A percentile compares a stretch with the other conserved stretches of the same genome.
Conservation (phyloP, 1,140 invertebrate species). For the Diorhabda sublineata region DNA sequence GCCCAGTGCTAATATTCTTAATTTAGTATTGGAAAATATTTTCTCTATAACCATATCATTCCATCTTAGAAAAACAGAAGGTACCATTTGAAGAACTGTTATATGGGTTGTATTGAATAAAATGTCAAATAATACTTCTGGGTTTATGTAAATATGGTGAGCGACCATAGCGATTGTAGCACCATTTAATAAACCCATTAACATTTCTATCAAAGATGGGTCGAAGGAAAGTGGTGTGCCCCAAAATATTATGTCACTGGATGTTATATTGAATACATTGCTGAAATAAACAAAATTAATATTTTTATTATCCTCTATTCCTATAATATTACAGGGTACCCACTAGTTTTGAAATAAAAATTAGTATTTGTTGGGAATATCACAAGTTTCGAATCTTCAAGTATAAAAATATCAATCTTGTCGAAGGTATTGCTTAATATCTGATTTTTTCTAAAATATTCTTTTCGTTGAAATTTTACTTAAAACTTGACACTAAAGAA, state of each 20-base stretch:
- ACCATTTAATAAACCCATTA: slow-evolving; percentile 60
- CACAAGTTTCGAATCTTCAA: too few species aligned
- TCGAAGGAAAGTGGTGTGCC: slow-evolving; percentile 77
- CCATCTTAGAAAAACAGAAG: slow-evolving; percentile 64
- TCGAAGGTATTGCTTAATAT: too few species aligned
- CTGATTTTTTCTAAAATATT: too few species aligned
- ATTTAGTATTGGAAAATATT: slow-evolving; percentile 54
- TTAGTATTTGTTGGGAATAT: neutral
- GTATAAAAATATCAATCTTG: too few species aligned
- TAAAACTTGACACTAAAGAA: too few species aligned
- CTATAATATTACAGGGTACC: neutral
- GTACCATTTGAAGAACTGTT: slow-evolving; percentile 73
- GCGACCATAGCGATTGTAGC: slow-evolving; percentile 63
- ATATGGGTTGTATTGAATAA: slow-evolving; percentile 50
- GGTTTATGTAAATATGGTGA: slow-evolving; percentile 49
- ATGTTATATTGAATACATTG: slow-evolving; percentile 51
- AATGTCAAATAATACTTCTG: slow-evolving; percentile 49
- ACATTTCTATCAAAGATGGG: slow-evolving; percentile 73
- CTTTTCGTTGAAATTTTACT: too few species aligned
- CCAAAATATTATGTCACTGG: slow-evolving; percentile 63
- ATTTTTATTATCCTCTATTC: neutral
- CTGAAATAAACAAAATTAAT: slow-evolving; percentile 34
- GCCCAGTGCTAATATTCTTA: slow-evolving; percentile 59
- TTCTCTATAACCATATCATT: slow-evolving; percentile 51
- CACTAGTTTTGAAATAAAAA: neutral